A percentile compares a stretch with the other conserved stretches of the same genome.
phyloP scores from a whole-genome alignment of 2,113 vertebrate species.

The Diadophis punctatus region DNA sequence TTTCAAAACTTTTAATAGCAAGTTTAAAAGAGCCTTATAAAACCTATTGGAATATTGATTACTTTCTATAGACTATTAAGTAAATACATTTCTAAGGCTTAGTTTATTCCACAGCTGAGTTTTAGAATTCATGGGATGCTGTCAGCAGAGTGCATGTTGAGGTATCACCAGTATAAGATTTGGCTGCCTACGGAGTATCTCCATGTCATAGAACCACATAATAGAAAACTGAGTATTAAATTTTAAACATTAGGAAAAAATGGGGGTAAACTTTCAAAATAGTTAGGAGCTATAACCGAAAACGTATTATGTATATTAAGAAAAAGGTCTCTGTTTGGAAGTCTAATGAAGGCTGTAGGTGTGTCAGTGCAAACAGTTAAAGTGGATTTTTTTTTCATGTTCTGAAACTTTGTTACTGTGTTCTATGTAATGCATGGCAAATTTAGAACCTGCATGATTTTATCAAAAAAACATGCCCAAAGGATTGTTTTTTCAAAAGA shows the following conservation, averaged over 20 bases:
- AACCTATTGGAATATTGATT: background rate
- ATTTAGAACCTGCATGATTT: constrained; percentile 67
- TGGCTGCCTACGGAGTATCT: constrained; percentile 30
- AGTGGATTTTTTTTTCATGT: constrained; percentile 55
- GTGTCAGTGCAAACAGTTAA: constrained; percentile 50
- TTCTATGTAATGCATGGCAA: constrained; percentile 56
- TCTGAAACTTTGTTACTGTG: constrained; percentile 60
- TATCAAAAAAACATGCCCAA: constrained; percentile 69
- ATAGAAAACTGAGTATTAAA: constrained; percentile 31
- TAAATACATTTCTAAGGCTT: background rate
- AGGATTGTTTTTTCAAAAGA: constrained; percentile 64
- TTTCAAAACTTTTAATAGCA: background rate
- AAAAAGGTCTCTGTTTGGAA: background rate
- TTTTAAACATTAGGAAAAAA: background rate
- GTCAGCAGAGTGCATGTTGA: constrained; percentile 29
- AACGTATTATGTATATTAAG: background rate
- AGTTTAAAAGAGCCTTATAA: background rate
- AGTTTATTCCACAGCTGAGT: constrained; percentile 8
- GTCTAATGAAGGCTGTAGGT: constrained; percentile 24
- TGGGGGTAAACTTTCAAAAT: constrained; percentile 44
- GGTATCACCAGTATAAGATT: constrained; percentile 34
- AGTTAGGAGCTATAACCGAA: background rate
- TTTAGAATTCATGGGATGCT: constrained; percentile 40
- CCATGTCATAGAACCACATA: constrained; percentile 30
- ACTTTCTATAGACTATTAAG: background rate